Base-by-base conservation (phyloP, 2,113 vertebrate genomes). In the Paralichthys olivaceus region DNA sequence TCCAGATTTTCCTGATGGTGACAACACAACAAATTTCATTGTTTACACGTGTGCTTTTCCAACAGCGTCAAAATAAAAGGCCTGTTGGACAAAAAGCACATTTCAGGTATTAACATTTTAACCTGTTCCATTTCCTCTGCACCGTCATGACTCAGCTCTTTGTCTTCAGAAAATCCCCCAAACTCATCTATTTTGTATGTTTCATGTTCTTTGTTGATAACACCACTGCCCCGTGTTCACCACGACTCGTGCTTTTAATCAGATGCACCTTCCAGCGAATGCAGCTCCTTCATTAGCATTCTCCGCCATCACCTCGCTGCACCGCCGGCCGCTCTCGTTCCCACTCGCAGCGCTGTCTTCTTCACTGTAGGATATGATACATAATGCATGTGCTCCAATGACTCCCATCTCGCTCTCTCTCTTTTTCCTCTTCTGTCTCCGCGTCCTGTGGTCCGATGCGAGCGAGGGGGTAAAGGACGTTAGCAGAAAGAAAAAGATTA, bases 321-420 rank as follows among this genome's bases (percentile, higher is more conserved):
- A 68, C 73, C 15, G 75, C 80, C 64, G 54, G 56, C 75, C 66
- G 74, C 32, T 8, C 32, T 9, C 32, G 32, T 8, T 9, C 32
- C 32, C 32, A 34, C 32, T 34, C 32, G 32, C 32, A 34, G 32
- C 32, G 32, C 32, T 34, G 32, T 69, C 79, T 83, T 81, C 83
- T 53, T 80, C 87, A 61, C 76, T 76, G 79, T 79, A 65, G 86
- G 83, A 86, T 80, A 81, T 77, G 84, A 88, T 91, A 71, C 86
- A 90, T 90, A 89, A 90, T 86, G 82, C 78, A 90, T 88, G 81
- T 60, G 29, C 68, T 83, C 75, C 77, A 68, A 55, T 80, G 78
- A 61, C 68, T 85, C 78, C 80, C 67, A 20, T 14, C 72, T 51
- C 26, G 22, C 69, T 61, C 54, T 56, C 37, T 47, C 43, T 55